Evolutionary conservation across 2,797 vertebrate genomes (phyloP).

Genomic region (Tadarida brasiliensis): DNA sequence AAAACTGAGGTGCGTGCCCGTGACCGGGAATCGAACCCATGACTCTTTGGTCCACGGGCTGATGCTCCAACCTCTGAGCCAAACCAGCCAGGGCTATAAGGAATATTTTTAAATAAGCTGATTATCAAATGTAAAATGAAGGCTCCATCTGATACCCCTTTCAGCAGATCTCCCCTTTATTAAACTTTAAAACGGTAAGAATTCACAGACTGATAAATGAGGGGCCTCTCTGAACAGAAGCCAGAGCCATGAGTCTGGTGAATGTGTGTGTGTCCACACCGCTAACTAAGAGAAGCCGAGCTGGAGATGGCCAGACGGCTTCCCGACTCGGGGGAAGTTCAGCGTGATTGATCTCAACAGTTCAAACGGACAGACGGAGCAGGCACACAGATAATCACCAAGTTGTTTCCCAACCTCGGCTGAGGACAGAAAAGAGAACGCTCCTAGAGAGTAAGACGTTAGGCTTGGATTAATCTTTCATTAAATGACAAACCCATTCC

Average conservation of each 20-base stretch:
- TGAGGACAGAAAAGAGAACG: fast-evolving
- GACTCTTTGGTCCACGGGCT: no score
- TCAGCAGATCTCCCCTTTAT: not conserved
- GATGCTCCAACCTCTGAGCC: no score
- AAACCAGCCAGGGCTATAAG: no score
- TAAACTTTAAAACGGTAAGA: not conserved
- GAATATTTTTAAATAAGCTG: not conserved
- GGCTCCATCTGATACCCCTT: not conserved
- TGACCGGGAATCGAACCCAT: no score
- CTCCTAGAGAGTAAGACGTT: not conserved
- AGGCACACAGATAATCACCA: fast-evolving
- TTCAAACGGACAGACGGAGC: not conserved
- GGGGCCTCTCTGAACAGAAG: not conserved
- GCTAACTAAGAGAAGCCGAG: not conserved
- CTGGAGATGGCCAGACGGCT: no score
- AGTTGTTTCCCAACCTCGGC: not conserved
- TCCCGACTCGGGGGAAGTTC: not conserved
- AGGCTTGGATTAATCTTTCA: not conserved
- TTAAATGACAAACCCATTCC: not conserved
- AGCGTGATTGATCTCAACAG: not conserved
- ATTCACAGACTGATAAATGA: not conserved
- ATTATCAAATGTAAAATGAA: not conserved
- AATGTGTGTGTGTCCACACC: fast-evolving
- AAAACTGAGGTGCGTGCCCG: no score
- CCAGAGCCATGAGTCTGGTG: not conserved